These are phyloP conservation scores for Nicator chloris DNA, from an alignment of 2,113 vertebrate genomes.

Conservation along the genomic window DNA sequence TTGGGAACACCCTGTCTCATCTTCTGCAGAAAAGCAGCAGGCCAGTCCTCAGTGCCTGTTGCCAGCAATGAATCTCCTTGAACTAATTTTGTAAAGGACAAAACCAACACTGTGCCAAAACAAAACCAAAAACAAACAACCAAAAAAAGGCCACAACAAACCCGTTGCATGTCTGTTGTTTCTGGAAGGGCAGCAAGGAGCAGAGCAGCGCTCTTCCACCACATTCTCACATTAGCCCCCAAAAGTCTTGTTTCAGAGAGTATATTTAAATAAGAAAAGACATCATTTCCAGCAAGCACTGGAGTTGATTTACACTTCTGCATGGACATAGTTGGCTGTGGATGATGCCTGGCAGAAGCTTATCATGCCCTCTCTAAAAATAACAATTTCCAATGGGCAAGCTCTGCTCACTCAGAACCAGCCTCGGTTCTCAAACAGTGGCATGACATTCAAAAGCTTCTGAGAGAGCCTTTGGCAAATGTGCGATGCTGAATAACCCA, in stretches of 20 bases:
- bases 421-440: neutral
- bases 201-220: neutral
- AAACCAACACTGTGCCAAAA: neutral
- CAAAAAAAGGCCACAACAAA: neutral
- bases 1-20: conserved; percentile 27
- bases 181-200: neutral
- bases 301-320: conserved; percentile 25
- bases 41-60: neutral
- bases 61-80: conserved; percentile 47
- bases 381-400: neutral
- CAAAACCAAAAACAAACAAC: too few relatives aligned
- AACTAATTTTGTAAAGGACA: conserved; percentile 45
- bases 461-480: neutral
- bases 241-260: neutral
- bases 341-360: conserved; percentile 14
- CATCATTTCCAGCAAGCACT: neutral
- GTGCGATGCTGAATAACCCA: neutral
- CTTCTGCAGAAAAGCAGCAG: conserved; percentile 16
- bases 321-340: neutral
- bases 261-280: conserved; percentile 20
- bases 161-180: neutral
- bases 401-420: neutral
- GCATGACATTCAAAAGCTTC: neutral
- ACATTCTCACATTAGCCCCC: neutral
- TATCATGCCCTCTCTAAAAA: conserved; percentile 52